These are phyloP conservation scores for Seriola quinqueradiata DNA, from an alignment of 2,113 vertebrate genomes.

Conservation along the genomic window DNA sequence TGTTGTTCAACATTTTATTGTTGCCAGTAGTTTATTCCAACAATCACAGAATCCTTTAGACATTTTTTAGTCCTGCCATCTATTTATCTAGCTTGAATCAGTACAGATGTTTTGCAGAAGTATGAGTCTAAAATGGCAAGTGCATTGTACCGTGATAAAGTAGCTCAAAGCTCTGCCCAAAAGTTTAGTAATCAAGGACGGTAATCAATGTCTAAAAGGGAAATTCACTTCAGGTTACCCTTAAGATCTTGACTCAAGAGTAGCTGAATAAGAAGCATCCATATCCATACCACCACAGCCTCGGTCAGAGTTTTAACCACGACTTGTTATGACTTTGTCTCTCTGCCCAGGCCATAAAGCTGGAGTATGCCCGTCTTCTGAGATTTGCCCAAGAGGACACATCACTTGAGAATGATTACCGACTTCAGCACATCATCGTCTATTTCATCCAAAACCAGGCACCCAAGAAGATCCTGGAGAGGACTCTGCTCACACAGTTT, in stretches of 20 bases:
- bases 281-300: not conserved
- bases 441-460: constrained; percentile 98
- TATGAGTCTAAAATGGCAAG: not conserved
- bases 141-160: not conserved
- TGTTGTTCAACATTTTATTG: not conserved
- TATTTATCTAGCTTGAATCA: too few species aligned
- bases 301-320: not conserved
- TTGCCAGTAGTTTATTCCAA: not conserved
- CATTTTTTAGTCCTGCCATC: not conserved
- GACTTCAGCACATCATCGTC: constrained; percentile 93
- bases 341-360: constrained; percentile 91
- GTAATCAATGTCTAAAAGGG: not conserved
- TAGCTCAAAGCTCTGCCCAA: not conserved
- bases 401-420: constrained; percentile 92
- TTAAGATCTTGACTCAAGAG: not conserved
- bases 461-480: constrained; percentile 97
- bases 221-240: not conserved
- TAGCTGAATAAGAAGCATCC: not conserved
- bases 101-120: not conserved
- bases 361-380: constrained; percentile 93
- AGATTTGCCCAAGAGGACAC: constrained; percentile 94
- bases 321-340: constrained; percentile 8
- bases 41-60: not conserved
- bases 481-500: constrained; percentile 95
- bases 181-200: not conserved